Percentiles rank a stretch among this genome's conserved stretches.
Conservation (phyloP, 2,888 invertebrate genomes). For the Caenorhabditis becei region DNA sequence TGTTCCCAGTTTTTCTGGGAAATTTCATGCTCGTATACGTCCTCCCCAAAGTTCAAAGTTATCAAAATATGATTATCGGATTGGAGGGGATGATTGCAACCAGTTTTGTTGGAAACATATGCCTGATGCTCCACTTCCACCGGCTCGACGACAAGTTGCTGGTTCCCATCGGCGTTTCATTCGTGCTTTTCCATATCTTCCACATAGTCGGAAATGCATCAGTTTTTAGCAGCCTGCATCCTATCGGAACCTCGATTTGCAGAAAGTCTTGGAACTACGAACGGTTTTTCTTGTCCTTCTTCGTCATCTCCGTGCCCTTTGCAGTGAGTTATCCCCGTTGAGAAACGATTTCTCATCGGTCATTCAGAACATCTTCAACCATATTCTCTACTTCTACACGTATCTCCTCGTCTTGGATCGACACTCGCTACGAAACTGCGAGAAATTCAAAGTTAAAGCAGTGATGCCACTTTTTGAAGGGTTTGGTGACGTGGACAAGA, state of each 20-base stretch:
- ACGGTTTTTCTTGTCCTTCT: background rate
- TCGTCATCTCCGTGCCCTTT: background rate
- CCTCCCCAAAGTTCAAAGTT: background rate
- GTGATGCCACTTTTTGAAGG: no score
- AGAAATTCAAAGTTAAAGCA: background rate
- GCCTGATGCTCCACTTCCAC: background rate
- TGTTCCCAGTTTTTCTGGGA: no score
- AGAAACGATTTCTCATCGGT: background rate
- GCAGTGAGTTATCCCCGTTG: background rate
- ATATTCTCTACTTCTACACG: background rate
- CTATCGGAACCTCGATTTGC: background rate
- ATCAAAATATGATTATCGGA: background rate
- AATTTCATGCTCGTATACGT: no score
- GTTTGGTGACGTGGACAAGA: no score
- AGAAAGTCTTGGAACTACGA: background rate
- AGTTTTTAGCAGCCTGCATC: background rate
- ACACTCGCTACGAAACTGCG: background rate
- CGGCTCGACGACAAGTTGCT: background rate
- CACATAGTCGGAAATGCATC: background rate
- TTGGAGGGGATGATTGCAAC: background rate
- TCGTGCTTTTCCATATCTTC: background rate
- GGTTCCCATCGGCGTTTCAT: background rate
- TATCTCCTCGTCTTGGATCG: background rate
- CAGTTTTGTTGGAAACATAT: background rate
- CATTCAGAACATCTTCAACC: background rate